phyloP scores from a whole-genome alignment of 1,140 invertebrate species.

The Meteorus sp. region DNA sequence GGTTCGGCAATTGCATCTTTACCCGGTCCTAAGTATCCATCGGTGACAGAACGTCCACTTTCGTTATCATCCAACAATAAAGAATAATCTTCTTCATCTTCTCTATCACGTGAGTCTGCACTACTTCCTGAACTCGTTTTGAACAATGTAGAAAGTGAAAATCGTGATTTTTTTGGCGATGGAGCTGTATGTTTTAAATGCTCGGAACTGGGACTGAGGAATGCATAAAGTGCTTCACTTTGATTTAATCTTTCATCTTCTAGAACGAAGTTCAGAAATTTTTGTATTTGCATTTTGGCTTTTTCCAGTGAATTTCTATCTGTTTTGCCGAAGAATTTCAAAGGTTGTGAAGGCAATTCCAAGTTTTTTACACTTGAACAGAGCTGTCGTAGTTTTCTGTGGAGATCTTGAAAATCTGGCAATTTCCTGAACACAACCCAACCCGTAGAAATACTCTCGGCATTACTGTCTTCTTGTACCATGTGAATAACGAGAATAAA shows the following conservation, averaged over 20 bases:
- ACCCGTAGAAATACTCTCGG: slow-evolving; percentile 69
- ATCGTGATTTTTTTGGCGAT: slow-evolving; percentile 78
- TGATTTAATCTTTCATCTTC: slow-evolving; percentile 84
- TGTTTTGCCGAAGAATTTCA: slow-evolving; percentile 79
- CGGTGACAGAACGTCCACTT: slow-evolving; percentile 43
- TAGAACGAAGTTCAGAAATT: slow-evolving; percentile 83
- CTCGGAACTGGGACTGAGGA: slow-evolving; percentile 86
- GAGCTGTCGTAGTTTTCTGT: slow-evolving; percentile 80
- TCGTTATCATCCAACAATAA: slow-evolving; percentile 65
- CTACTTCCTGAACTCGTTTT: slow-evolving; percentile 67
- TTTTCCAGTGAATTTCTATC: slow-evolving; percentile 79
- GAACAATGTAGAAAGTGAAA: slow-evolving; percentile 83
- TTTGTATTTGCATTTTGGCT: slow-evolving; percentile 80
- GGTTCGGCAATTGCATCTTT: slow-evolving; percentile 88
- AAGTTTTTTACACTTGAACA: slow-evolving; percentile 77
- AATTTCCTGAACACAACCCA: slow-evolving; percentile 84
- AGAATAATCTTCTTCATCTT: slow-evolving; percentile 75
- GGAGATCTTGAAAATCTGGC: slow-evolving; percentile 81
- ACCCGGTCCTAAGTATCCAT: slow-evolving; percentile 62
- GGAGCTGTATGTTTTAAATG: slow-evolving; percentile 77
- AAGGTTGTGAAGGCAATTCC: slow-evolving; percentile 77
- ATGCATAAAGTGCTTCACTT: slow-evolving; percentile 86
- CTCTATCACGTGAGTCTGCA: slow-evolving; percentile 57
- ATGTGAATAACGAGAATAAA: slow-evolving; percentile 84
- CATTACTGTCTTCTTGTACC: slow-evolving; percentile 64